Conservation (phyloP, 2,797 vertebrate genomes). For the Lindbergichthys nudifrons region DNA sequence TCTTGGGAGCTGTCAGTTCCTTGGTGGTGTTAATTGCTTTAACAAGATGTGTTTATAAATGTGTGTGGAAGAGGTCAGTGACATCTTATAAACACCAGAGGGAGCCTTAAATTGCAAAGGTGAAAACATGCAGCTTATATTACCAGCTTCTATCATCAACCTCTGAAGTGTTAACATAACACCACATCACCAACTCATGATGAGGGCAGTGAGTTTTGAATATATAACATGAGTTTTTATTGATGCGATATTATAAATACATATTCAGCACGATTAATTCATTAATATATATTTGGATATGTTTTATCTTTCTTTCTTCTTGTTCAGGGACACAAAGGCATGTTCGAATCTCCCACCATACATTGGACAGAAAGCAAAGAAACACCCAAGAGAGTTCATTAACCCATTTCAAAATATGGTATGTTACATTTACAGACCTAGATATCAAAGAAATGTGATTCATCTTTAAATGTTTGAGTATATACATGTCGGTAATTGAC, state of each 20-base stretch:
- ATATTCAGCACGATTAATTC: background rate
- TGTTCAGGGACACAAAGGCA: background rate
- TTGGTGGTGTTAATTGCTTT: slow-evolving; percentile 33
- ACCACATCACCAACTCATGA: slow-evolving; percentile 19
- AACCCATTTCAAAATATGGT: slow-evolving; percentile 35
- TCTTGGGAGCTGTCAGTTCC: slow-evolving; percentile 8
- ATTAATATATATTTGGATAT: background rate
- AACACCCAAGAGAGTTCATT: background rate
- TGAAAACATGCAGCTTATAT: slow-evolving; percentile 62
- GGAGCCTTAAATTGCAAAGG: slow-evolving; percentile 66
- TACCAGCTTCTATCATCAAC: slow-evolving; percentile 44
- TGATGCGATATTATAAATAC: background rate
- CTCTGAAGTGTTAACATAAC: slow-evolving; percentile 13
- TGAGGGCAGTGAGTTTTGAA: background rate
- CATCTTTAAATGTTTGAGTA: background rate
- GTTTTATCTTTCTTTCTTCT: background rate
- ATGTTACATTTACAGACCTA: slow-evolving; percentile 1
- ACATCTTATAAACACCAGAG: slow-evolving; percentile 68
- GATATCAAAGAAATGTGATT: background rate
- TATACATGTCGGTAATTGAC: background rate
- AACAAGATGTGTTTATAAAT: slow-evolving; percentile 11
- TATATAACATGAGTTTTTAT: background rate
- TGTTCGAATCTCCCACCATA: slow-evolving; percentile 1
- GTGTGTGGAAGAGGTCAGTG: slow-evolving; percentile 42
- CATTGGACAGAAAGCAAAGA: background rate